Evolutionary conservation across 1,140 invertebrate genomes (phyloP), one percentile per base, ranked within the genome.

Genomic region (Dryas iulia): DNA sequence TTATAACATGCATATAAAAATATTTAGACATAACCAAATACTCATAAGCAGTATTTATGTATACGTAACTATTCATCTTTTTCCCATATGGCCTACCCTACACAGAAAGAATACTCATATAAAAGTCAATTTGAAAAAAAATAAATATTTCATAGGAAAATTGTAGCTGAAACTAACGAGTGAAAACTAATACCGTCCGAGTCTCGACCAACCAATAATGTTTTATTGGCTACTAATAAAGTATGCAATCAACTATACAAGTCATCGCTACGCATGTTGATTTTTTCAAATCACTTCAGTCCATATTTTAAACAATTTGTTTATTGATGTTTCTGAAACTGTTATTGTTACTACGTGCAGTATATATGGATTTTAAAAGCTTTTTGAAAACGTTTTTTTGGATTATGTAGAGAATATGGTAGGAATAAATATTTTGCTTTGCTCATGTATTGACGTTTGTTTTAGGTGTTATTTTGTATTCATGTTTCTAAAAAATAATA

Each of bases 151-250:
- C 59, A 62, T 62, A 47, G 33, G 26, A 62, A 62, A 47, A 61
- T 39, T 39, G 59, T 62, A 47, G 26, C 25, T 62, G 47, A 62
- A 62, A 62, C 39, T 47, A 60, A 60, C 59, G 31, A 60, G 39
- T 47, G 59, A 60, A 60, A 60, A 60, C 35, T 62, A 52, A 62
- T 30, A 62, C 59, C 59, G 59, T 52, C 59, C 28, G 59, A 62
- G 59, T 52, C 24, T 62, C 59, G 59, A 62, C 39, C 39, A 35
- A 62, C 59, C 59, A 62, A 62, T 62, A 62, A 62, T 62, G 21
- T 62, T 62, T 62, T 62, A 62, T 62, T 62, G 59, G 59, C 59
- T 53, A 52, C 59, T 62, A 62, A 62, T 62, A 33, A 52, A 62
- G 25, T 62, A 62, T 47, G 59, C 59, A 62, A 62, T 62, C 59